Evolutionary conservation across 2,888 invertebrate species (phyloP), one percentile per base, ranked within the genome.

Genomic region (Ormyrus nitidulus): DNA sequence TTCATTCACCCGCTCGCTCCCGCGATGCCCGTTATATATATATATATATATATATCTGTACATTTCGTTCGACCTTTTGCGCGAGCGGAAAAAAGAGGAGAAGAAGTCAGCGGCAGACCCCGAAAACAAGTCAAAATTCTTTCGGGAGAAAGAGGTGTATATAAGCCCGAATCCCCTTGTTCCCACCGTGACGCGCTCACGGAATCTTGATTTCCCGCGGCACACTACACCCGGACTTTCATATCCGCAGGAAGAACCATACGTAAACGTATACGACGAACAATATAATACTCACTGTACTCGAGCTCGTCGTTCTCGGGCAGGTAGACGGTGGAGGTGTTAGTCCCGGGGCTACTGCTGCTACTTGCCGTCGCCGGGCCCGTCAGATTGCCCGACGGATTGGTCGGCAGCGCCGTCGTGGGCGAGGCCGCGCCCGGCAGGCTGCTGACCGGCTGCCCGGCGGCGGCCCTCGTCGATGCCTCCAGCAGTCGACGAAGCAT

Each of bases 291-390:
- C 90, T 90, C 84, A 90, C 90, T 87, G 86, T 90, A 88, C 85
- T 89, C 89, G 80, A 90, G 86, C 81, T 89, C 88, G 78, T 90
- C 90, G 84, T 88, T 89, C 65, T 79, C 79, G 64, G 80, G 77
- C 80, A 88, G 86, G 83, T 89, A 87, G 72, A 87, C 87, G 64
- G 88, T 88, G 79, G 87, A 86, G 83, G 89, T 90, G 86, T 88
- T 86, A 83, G 86, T 84, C 84, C 58, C 49, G 74, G 66, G 58
- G 58, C 58, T 51, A 49, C 59, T 48, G 58, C 44, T 53, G 51
- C 77, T 69, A 72, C 69, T 73, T 61, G 53, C 56, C 68, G 51
- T 34, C 46, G 77, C 53, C 70, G 81, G 77, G 34, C 69, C 73
- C 64, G 80, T 80, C 54, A 77, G 77, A 65, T 54, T 73, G 13